A percentile compares a stretch with the other conserved stretches of the same genome.
Evolutionary conservation across 2,888 invertebrate species (phyloP).

Genomic region (Phrixothrix hirtus): DNA sequence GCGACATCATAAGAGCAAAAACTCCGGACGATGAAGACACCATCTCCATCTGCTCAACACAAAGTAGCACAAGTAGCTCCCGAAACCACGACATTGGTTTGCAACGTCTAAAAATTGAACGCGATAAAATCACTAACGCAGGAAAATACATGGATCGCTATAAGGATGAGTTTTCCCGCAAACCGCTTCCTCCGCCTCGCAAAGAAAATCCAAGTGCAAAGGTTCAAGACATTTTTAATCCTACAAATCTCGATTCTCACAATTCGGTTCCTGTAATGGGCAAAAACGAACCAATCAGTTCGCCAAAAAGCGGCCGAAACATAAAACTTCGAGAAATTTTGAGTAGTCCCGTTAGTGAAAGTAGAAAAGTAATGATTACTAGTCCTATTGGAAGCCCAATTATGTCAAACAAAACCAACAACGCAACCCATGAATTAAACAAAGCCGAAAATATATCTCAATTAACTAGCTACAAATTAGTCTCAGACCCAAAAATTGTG

Average conservation of each 20-base stretch:
- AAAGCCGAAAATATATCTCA: slow-evolving; percentile 58
- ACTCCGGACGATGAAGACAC: slow-evolving; percentile 16
- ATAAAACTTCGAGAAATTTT: slow-evolving; percentile 25
- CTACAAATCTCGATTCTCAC: background rate
- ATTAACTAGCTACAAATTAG: slow-evolving; percentile 59
- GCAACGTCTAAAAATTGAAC: slow-evolving; percentile 45
- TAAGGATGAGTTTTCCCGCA: slow-evolving; percentile 47
- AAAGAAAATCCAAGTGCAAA: slow-evolving; percentile 31
- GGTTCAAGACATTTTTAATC: slow-evolving; percentile 21
- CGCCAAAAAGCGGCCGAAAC: slow-evolving; percentile 11
- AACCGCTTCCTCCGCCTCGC: slow-evolving; percentile 32
- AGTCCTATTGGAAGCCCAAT: slow-evolving; percentile 31
- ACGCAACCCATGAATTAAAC: slow-evolving; percentile 53
- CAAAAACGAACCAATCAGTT: background rate
- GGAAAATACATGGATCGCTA: slow-evolving; percentile 54
- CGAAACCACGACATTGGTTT: slow-evolving; percentile 42
- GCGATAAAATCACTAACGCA: slow-evolving; percentile 49
- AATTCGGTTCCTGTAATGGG: too few species aligned
- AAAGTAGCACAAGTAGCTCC: slow-evolving; percentile 14
- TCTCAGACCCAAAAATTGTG: slow-evolving; percentile 52
- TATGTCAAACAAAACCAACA: slow-evolving; percentile 41
- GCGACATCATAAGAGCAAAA: slow-evolving; percentile 11
- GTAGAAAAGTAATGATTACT: slow-evolving; percentile 18
- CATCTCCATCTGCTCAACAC: slow-evolving; percentile 17
- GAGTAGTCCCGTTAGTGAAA: slow-evolving; percentile 18